Conservation (phyloP, 1,140 invertebrate species). For the Sycophaga agraensis region DNA sequence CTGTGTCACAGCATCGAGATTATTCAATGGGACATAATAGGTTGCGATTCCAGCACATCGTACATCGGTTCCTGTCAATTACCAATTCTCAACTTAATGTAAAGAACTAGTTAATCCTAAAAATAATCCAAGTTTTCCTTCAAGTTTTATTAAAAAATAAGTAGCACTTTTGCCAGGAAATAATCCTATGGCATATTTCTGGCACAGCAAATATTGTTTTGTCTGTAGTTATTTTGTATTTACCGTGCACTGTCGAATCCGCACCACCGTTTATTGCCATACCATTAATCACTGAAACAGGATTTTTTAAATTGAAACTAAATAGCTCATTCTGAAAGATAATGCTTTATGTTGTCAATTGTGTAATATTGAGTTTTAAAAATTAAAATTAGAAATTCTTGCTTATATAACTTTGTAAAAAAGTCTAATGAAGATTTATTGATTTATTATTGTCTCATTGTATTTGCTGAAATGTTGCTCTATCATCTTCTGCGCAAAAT, state of each 20-base stretch:
- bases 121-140: slow-evolving; percentile 85
- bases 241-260: slow-evolving; percentile 93
- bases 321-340: too few species aligned
- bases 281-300: slow-evolving; percentile 91
- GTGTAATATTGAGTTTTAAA: too few species aligned
- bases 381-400: too few species aligned
- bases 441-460: too few species aligned
- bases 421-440: too few species aligned
- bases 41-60: slow-evolving; percentile 90
- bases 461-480: too few species aligned
- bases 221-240: slow-evolving; percentile 93
- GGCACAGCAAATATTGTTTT: slow-evolving; percentile 98
- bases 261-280: slow-evolving; percentile 99
- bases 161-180: slow-evolving; percentile 96
- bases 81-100: not conserved
- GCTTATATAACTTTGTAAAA: too few species aligned
- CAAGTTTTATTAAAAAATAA: slow-evolving; percentile 86
- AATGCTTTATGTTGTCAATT: too few species aligned
- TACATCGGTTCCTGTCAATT: slow-evolving; percentile 76
- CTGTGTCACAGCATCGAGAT: slow-evolving; percentile 68
- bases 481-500: slow-evolving; percentile 98
- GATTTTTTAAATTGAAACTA: slow-evolving; percentile 83
- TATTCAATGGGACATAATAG: slow-evolving; percentile 77
- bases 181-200: slow-evolving; percentile 92
- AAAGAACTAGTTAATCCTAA: slow-evolving; percentile 84